Conservation (phyloP, 2,113 vertebrate species). For the Sorex araneus region DNA sequence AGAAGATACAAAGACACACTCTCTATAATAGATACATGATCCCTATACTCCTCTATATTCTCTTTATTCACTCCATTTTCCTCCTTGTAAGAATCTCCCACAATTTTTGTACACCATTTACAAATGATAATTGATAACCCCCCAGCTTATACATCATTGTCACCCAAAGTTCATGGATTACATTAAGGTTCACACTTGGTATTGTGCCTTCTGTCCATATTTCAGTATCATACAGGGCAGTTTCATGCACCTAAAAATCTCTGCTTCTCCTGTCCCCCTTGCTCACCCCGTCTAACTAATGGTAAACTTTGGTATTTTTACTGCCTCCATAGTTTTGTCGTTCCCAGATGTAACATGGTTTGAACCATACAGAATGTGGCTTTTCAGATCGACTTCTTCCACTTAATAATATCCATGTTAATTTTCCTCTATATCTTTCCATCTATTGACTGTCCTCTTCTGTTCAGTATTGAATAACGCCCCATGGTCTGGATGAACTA, state of each 20-base stretch:
- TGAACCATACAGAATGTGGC: background rate
- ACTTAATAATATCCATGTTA: slow-evolving; percentile 8
- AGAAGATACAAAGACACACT: background rate
- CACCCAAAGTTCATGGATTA: background rate
- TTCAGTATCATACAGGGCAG: background rate
- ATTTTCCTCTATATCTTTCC: background rate
- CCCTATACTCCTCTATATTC: background rate
- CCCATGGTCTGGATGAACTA: background rate
- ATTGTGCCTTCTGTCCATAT: background rate
- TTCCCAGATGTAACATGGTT: background rate
- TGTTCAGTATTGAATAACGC: background rate
- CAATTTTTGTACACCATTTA: background rate
- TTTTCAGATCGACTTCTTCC: background rate
- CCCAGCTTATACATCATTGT: background rate
- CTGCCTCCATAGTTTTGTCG: background rate
- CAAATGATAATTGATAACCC: background rate
- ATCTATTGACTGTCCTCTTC: background rate
- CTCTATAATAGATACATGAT: no score
- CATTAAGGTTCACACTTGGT: background rate
- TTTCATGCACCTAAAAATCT: background rate
- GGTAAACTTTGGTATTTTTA: background rate
- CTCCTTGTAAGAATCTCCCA: background rate
- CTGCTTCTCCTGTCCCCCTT: background rate
- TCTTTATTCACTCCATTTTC: background rate
- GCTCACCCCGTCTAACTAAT: no score